Conservation (phyloP, 2,113 vertebrate genomes). For the Apteryx mantelli region DNA sequence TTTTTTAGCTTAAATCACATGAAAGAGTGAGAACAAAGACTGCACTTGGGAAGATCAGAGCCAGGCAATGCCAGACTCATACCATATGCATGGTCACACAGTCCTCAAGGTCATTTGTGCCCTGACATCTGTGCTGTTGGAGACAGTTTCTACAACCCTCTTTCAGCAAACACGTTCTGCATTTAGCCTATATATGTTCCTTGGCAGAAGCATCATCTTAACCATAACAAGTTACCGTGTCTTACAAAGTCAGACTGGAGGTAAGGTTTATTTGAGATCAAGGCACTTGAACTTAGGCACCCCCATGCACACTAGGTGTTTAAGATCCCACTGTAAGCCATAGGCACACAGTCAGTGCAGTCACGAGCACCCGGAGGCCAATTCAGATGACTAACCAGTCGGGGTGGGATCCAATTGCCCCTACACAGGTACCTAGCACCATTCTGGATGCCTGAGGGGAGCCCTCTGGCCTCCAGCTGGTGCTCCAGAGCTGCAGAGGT, state of each 20-base stretch:
- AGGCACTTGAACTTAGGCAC: background rate
- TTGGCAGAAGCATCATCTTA: background rate
- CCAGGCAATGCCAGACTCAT: background rate
- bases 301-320: rapidly evolving
- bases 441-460: background rate
- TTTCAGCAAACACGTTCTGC: background rate
- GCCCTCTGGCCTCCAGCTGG: background rate
- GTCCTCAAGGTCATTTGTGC: background rate
- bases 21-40: background rate
- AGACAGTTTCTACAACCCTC: background rate
- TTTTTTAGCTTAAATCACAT: background rate
- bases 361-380: background rate
- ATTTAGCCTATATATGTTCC: background rate
- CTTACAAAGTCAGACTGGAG: background rate
- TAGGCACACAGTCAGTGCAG: background rate
- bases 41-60: background rate
- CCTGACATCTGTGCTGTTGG: too few species aligned
- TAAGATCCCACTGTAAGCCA: rapidly evolving
- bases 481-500: background rate
- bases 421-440: background rate
- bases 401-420: background rate
- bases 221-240: background rate
- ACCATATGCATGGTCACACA: background rate
- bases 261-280: background rate
- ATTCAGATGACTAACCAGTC: background rate